These are phyloP conservation scores for Branchinecta lynchi DNA, from an alignment of 1,140 invertebrate genomes.

Conservation along the genomic window DNA sequence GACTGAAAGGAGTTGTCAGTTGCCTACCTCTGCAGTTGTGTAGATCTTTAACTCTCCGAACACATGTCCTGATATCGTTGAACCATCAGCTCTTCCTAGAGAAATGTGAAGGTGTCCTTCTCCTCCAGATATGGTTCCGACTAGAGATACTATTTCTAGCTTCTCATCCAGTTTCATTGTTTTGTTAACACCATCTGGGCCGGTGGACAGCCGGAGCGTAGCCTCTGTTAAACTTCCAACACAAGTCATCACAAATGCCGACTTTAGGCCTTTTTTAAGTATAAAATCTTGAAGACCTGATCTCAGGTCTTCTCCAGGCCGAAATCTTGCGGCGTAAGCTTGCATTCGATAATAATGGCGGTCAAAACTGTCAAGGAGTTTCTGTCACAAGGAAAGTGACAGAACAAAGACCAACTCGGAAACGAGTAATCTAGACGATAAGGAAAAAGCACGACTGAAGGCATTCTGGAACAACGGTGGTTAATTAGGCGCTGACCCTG, in stretches of 20 bases:
- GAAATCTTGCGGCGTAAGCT: not conserved
- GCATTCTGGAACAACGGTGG: no score
- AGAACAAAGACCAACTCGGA: no score
- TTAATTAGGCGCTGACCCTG: no score
- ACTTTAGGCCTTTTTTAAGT: constrained; percentile 25
- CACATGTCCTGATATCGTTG: constrained; percentile 34
- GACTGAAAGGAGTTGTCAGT: constrained; percentile 26
- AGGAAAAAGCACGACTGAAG: no score
- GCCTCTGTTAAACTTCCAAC: constrained; percentile 33
- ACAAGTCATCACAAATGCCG: constrained; percentile 34
- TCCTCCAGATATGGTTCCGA: constrained; percentile 31
- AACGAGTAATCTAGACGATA: no score
- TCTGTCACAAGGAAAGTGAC: no score
- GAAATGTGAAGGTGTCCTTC: constrained; percentile 33
- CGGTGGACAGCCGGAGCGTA: constrained; percentile 31
- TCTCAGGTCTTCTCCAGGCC: constrained; percentile 31
- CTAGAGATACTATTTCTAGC: constrained; percentile 34
- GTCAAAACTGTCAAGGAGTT: no score
- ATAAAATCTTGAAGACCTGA: constrained; percentile 28
- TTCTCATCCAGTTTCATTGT: constrained; percentile 26
- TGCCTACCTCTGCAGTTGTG: constrained; percentile 35
- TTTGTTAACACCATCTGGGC: constrained; percentile 22
- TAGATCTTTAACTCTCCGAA: constrained; percentile 33
- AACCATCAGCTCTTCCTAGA: constrained; percentile 30
- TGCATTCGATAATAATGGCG: not conserved